Conservation (phyloP, 2,113 vertebrate genomes). For the Mionectes macconnelli region DNA sequence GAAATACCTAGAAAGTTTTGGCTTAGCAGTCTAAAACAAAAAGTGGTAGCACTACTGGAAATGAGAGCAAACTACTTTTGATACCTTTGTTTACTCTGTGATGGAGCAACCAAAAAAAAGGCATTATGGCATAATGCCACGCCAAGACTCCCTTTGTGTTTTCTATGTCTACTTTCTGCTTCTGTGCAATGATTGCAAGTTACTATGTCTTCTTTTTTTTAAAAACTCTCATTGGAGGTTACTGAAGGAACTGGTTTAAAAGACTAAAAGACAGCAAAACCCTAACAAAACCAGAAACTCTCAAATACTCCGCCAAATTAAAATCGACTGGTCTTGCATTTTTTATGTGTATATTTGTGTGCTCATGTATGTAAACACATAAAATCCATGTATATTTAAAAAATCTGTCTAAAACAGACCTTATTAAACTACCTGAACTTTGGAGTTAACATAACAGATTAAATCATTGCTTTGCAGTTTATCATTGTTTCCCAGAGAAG, state of each 20-base stretch:
- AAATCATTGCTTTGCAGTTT: not conserved
- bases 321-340: not conserved
- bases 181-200: not conserved
- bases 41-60: not conserved
- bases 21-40: not conserved
- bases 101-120: not conserved
- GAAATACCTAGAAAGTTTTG: not conserved
- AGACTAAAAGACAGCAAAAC: not conserved
- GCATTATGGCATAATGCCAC: not conserved
- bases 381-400: not conserved
- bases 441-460: not conserved
- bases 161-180: not conserved
- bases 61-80: not conserved
- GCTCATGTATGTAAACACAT: not conserved
- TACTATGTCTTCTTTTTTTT: not conserved
- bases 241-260: not conserved
- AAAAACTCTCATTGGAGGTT: not conserved
- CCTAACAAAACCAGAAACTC: not conserved
- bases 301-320: not conserved
- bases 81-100: not conserved
- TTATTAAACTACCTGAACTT: not conserved
- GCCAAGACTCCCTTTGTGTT: not conserved
- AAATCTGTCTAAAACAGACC: not conserved
- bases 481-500: not conserved
- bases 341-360: not conserved